Base-by-base conservation (phyloP, 30 jellyfish, hydroid and myxozoan species). In the Phacellophora camtschatica region DNA sequence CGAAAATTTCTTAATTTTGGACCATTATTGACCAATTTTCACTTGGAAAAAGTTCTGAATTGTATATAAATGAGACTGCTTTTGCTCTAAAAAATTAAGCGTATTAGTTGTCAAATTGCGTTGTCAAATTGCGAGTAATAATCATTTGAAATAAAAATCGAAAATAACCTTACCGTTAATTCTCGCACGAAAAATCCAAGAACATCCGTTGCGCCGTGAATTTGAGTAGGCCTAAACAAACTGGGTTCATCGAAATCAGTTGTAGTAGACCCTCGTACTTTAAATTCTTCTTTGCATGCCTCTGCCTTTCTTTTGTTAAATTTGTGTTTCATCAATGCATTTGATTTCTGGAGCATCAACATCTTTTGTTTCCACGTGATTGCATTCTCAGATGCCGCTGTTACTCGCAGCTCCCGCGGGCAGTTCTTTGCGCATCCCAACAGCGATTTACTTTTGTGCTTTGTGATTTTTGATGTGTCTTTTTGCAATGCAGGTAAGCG, bases 341-440 rank as follows among this genome's bases (percentile, higher is more conserved):
- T 78, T 36, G 46, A 28, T 63, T 43, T 48, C 81, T 78, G 66
- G 12, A 78, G 42, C 66, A 66, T 10, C 11, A 4, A 2, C 7
- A 31, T 45, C 82, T 36, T 56, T 19, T 63, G 77, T 65, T 51
- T 78, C 20, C 28, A 64, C 19, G 9, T 11, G 22, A 63, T 15
- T 9, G 74, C 58, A 41, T 15, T 36, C 32, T 78, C 90, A 29
- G 77, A 78, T 51, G 90, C 90, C 15, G 71, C 74, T 33, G 64
- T 16, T 19, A 50, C 90, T 10, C 90, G 90, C 42, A 54, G 57
- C 39, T 78, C 90, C 61, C 90, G 90, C 90, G 90, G 90, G 90
- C 90, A 78, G 24, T 46, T 42, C 46, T 50, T 39, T 0, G 39
- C 74, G 42, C 67, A 20, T 35, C 58, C 16, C 12, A 22, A 22